These are phyloP conservation scores for Nanorana parkeri DNA, from an alignment of 2,113 vertebrate genomes.

Conservation along the genomic window DNA sequence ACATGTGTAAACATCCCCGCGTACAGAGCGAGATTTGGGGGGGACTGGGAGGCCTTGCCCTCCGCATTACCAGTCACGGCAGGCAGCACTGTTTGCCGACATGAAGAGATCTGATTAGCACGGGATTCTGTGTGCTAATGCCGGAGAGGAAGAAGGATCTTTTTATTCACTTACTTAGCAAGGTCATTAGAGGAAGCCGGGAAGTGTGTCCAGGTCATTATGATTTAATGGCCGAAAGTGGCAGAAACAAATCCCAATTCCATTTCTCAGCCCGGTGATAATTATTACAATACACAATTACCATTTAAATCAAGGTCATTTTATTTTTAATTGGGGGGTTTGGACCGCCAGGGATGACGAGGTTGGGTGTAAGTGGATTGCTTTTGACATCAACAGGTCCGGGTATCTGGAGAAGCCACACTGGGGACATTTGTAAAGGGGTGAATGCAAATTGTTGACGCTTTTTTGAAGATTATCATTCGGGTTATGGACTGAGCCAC, in stretches of 20 bases:
- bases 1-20: conserved; percentile 54
- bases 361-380: too few relatives aligned
- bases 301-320: neutral
- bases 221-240: neutral
- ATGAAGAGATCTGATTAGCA: conserved; percentile 8
- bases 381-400: too few relatives aligned
- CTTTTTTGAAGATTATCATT: too few relatives aligned
- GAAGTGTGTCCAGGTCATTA: conserved; percentile 4
- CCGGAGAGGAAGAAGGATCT: neutral
- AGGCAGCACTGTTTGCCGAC: neutral
- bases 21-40: neutral
- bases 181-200: neutral
- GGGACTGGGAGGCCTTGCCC: neutral
- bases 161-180: conserved; percentile 2
- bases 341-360: too few relatives aligned
- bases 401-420: too few relatives aligned
- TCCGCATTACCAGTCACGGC: neutral
- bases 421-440: too few relatives aligned
- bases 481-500: too few relatives aligned
- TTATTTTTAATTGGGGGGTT: neutral
- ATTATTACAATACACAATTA: conserved; percentile 2
- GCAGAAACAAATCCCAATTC: neutral
- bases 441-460: too few relatives aligned
- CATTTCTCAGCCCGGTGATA: neutral
- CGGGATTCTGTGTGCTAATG: conserved; percentile 5